Evolutionary conservation across 2,888 invertebrate genomes (phyloP).

Genomic region (Tiphia femorata): DNA sequence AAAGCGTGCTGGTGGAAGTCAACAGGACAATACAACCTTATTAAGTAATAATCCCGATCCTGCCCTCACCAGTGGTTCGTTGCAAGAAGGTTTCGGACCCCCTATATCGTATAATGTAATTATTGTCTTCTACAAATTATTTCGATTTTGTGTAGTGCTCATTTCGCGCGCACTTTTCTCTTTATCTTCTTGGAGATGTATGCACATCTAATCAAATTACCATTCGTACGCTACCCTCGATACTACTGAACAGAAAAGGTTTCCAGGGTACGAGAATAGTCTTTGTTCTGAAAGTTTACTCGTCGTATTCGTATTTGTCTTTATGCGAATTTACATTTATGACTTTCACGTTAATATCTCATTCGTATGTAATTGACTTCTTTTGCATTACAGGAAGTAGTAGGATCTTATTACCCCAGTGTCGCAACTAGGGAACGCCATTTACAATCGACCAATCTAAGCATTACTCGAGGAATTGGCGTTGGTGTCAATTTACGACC

Average conservation of each 20-base stretch:
- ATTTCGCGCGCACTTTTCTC: too few relatives aligned
- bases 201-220: too few relatives aligned
- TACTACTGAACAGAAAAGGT: too few relatives aligned
- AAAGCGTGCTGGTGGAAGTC: slow-evolving; percentile 70
- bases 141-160: neutral
- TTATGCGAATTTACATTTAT: too few relatives aligned
- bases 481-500: slow-evolving; percentile 52
- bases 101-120: slow-evolving; percentile 72
- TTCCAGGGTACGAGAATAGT: too few relatives aligned
- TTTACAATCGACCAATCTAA: slow-evolving; percentile 75
- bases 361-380: too few relatives aligned
- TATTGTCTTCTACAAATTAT: slow-evolving; percentile 17
- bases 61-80: slow-evolving; percentile 54
- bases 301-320: too few relatives aligned
- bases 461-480: slow-evolving; percentile 68
- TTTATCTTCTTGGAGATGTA: too few relatives aligned
- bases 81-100: slow-evolving; percentile 73
- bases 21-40: slow-evolving; percentile 64
- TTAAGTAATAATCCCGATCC: slow-evolving; percentile 61
- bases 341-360: too few relatives aligned
- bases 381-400: slow-evolving; percentile 73
- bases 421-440: slow-evolving; percentile 48
- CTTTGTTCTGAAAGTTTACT: too few relatives aligned
- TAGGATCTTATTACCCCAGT: slow-evolving; percentile 77
- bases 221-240: too few relatives aligned